Percentiles rank a stretch among this genome's conserved stretches.
Conservation (phyloP, 2,113 vertebrate species). For the Gadus macrocephalus region DNA sequence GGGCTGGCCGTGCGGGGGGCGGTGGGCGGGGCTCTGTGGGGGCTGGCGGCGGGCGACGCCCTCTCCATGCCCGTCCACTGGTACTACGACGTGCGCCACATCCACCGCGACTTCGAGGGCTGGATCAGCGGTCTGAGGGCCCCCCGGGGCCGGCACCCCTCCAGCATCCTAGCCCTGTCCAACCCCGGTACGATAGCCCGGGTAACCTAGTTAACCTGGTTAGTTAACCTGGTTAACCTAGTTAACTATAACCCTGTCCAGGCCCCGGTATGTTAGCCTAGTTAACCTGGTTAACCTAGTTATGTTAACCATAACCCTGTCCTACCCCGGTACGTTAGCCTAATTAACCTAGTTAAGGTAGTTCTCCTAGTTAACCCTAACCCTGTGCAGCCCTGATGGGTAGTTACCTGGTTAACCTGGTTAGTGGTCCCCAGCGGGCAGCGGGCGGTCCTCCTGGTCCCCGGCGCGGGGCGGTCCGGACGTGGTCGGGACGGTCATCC, state of each 20-base stretch:
- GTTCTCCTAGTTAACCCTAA: no score
- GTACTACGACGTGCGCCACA: conserved; percentile 63
- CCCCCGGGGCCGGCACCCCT: conserved; percentile 48
- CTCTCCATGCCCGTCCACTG: conserved; percentile 71
- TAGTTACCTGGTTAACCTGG: no score
- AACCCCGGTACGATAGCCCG: conserved; percentile 44
- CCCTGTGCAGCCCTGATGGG: no score
- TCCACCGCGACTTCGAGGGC: conserved; percentile 55
- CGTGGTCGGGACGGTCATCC: conserved; percentile 64
- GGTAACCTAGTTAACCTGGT: no score
- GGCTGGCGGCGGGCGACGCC: conserved; percentile 58
- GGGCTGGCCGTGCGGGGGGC: conserved; percentile 17
- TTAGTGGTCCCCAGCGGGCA: conserved; percentile 47
- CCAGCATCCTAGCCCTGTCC: conserved; percentile 68
- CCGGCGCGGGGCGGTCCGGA: neutral
- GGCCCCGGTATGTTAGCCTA: no score
- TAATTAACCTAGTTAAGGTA: no score
- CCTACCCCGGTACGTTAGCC: no score
- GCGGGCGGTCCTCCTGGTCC: conserved; percentile 51
- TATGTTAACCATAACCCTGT: no score
- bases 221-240: no score
- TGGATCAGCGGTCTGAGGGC: conserved; percentile 53
- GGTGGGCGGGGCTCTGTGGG: conserved; percentile 57
- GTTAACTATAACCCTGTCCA: no score
- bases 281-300: no score